These are phyloP conservation scores for Caenorhabditis virilis DNA, from an alignment of 2,888 invertebrate species.

Conservation along the genomic window DNA sequence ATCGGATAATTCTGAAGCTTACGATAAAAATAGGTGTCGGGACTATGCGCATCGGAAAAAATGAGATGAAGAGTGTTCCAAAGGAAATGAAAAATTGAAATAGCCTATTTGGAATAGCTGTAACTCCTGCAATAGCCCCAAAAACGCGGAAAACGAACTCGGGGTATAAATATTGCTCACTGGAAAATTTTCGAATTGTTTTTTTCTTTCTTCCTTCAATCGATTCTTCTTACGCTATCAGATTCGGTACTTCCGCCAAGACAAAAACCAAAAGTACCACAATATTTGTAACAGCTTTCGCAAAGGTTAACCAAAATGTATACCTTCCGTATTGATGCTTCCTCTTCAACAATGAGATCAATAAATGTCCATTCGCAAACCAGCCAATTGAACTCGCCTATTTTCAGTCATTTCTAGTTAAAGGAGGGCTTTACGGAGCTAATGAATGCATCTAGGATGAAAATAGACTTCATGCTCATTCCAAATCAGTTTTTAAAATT, in stretches of 20 bases:
- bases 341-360: not conserved
- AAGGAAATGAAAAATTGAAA: not conserved
- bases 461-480: too few species aligned
- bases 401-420: too few species aligned
- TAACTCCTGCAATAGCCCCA: not conserved
- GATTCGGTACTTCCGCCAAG: not conserved
- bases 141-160: not conserved
- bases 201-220: not conserved
- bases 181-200: too few species aligned
- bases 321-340: not conserved
- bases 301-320: not conserved
- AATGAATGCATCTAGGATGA: too few species aligned
- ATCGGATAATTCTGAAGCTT: not conserved
- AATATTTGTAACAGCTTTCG: not conserved
- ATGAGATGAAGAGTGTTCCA: not conserved
- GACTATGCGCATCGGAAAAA: not conserved
- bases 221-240: not conserved
- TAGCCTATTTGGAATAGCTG: not conserved
- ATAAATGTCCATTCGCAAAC: not conserved
- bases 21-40: not conserved
- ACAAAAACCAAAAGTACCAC: constrained; percentile 1
- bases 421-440: too few species aligned
- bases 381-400: not conserved
- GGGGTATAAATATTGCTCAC: not conserved
- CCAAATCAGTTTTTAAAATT: too few species aligned